phyloP scores from a whole-genome alignment of 2,888 invertebrate genomes.

The Holacanthella duospinosa region DNA sequence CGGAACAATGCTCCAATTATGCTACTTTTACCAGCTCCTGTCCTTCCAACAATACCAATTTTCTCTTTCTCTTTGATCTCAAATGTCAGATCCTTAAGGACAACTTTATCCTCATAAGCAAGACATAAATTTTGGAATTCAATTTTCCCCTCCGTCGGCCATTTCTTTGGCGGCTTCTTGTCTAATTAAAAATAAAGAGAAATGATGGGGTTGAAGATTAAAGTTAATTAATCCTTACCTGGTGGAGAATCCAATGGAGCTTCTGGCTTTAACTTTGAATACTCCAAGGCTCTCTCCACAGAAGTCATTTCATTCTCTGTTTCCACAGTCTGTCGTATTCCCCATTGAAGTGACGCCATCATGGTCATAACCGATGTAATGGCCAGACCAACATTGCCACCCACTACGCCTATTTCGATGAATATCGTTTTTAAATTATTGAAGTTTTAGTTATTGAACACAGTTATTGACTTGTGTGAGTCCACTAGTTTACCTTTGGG shows the following conservation, averaged over 20 bases:
- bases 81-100: slow-evolving; percentile 62
- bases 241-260: slow-evolving; percentile 21
- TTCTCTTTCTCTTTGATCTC: slow-evolving; percentile 58
- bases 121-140: slow-evolving; percentile 59
- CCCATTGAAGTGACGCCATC: slow-evolving; percentile 29
- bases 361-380: slow-evolving; percentile 21
- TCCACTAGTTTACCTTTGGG: slow-evolving; percentile 50
- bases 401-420: not conserved
- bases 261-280: slow-evolving; percentile 28
- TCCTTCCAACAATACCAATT: slow-evolving; percentile 41
- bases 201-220: slow-evolving; percentile 33
- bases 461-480: too few species aligned
- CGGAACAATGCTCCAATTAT: slow-evolving; percentile 70
- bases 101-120: slow-evolving; percentile 62
- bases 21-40: slow-evolving; percentile 59
- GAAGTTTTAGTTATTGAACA: not conserved
- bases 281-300: slow-evolving; percentile 30
- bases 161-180: slow-evolving; percentile 54
- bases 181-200: slow-evolving; percentile 39
- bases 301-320: slow-evolving; percentile 32
- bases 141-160: slow-evolving; percentile 60
- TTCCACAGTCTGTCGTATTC: slow-evolving; percentile 30
- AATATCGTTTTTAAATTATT: not conserved
- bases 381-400: slow-evolving; percentile 26
- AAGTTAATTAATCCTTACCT: not conserved